Evolutionary conservation across 2,113 vertebrate species (phyloP), one percentile per base, ranked within the genome.

Genomic region (Brachypteracias leptosomus): DNA sequence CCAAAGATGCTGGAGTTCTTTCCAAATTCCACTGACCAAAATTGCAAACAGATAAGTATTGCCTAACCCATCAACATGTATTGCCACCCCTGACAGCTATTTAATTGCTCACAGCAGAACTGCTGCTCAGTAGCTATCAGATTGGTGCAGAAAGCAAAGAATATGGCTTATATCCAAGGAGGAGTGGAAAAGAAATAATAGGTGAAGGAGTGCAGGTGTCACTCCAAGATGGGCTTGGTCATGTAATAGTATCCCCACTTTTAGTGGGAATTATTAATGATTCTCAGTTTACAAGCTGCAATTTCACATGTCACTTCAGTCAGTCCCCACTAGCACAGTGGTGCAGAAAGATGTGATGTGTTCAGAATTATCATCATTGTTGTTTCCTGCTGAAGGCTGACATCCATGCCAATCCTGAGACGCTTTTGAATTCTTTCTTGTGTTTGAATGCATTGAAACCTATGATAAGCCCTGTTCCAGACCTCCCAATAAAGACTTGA

Each of bases 11-110:
- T 84, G 76, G 84, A 75, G 28, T 75, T 75, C 28, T 65, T 90
- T 81, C 83, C 84, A 87, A 81, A 95, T 94, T 81, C 87, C 47
- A 72, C 61, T 68, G 89, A 54, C 70, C 68, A 72, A 93, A 89
- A 81, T 68, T 81, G 24, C 54, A 59, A 92, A 82, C 12, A 59
- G 76, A 33, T 65, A 87, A 78, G 21, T 19, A 68, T 42, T 95
- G 52, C 47, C 17, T 94, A 94, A 94, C 94, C 61, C n/a, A 81
- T 93, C 93, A 92, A 74, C 61, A 24, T 0, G 2, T 68, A 54
- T 49, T 78, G 26, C 70, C 35, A 61, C 24, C 12, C 26, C 21
- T 77, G 89, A 86, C 73, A 94, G 57, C 35, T 93, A 25, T 94
- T 96, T 88, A 90, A 70, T 81, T 90, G 57, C n/a, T 86, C 57